Base-by-base conservation (phyloP, 2,113 vertebrate species). In the Pycnonotus jocosus region DNA sequence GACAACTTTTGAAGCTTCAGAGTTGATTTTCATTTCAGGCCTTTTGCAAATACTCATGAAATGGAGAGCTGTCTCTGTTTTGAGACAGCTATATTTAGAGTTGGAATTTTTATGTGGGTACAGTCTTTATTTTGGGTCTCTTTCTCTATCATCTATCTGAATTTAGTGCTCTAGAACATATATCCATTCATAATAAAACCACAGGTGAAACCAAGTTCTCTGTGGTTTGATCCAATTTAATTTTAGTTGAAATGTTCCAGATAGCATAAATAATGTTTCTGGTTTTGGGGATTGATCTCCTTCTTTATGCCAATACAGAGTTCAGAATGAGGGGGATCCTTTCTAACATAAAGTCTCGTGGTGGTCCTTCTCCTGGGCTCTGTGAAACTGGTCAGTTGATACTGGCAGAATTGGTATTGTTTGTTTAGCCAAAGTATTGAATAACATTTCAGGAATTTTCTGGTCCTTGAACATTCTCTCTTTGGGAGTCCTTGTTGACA, bases 391-490 rank as follows among this genome's bases (percentile, higher is more conserved):
- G 42, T 82, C 21, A 40, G 71, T 48, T 81, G 81, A n/a, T 72
- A 58, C 38, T 72, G 62, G 37, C 80, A 90, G 60, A 80, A 88
- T 12, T 62, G 45, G 40, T 90, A 81, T 57, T 92, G 54, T 90
- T 95, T 91, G 70, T 58, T 66, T 83, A 85, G 61, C 31, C 6
- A 4, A 66, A 95, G 66, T 68, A 72, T 24, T 79, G 70, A 94
- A 80, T 94, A 85, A 68, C 45, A 69, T 87, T 76, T 88, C 78
- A 80, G 85, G 81, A 85, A 65, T 94, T 82, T 82, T 95, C 81
- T 82, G 79, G 74, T 82, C 68, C 62, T 93, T 88, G 69, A 83
- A 30, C 62, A 27, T 72, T 79, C 70, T 87, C 19, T 71, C 53
- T 85, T 90, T 81, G 74, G 0, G 0, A 94, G 70, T 71, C 53